A percentile compares a stretch with the other conserved stretches of the same genome.
Evolutionary conservation across 2,113 vertebrate species (phyloP).

Genomic region (Micromys minutus): DNA sequence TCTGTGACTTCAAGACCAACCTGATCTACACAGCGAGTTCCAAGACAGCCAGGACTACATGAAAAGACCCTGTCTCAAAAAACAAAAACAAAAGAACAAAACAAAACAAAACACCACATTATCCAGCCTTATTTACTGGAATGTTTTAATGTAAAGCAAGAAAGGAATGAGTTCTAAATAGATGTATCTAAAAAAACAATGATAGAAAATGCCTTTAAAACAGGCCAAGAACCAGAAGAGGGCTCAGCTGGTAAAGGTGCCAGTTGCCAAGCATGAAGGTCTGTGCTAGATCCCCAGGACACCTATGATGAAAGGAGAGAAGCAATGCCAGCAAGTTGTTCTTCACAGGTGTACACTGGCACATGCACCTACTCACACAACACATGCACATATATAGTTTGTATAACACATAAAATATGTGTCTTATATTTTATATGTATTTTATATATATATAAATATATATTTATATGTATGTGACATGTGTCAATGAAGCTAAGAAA

Average conservation of each 20-base stretch:
- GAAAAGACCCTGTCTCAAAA: not conserved
- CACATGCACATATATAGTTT: not conserved
- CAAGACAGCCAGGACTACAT: not conserved
- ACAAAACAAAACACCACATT: not conserved
- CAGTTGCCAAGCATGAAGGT: not conserved
- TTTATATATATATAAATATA: not conserved
- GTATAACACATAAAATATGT: not conserved
- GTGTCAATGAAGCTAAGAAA: not conserved
- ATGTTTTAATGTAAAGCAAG: conserved; percentile 41
- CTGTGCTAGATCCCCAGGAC: not conserved
- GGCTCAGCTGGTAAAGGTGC: not conserved
- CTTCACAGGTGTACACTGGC: not conserved
- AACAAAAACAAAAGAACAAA: no score
- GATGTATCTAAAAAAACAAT: not conserved
- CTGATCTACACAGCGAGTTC: not conserved
- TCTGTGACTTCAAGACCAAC: not conserved
- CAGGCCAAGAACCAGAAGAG: not conserved
- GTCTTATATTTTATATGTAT: not conserved
- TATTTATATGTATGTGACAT: not conserved
- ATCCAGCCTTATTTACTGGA: not conserved
- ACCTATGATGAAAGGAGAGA: not conserved
- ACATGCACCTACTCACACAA: not conserved
- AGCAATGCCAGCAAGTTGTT: not conserved
- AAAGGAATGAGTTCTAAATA: conserved; percentile 1
- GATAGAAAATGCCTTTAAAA: conserved; percentile 35